phyloP scores from a whole-genome alignment of 2,888 invertebrate species.

The Heliconius sara region DNA sequence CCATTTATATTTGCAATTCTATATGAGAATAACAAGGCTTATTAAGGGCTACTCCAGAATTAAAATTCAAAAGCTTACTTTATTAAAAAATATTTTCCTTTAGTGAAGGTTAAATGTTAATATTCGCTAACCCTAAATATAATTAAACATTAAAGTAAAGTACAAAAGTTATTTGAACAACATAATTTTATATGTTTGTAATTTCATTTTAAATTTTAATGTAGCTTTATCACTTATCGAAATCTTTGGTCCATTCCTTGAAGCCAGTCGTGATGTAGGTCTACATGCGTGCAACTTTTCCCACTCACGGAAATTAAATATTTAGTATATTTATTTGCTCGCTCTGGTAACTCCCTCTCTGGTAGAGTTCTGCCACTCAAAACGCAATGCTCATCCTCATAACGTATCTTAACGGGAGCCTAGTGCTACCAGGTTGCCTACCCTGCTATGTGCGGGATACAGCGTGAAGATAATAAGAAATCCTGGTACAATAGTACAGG shows the following conservation, averaged over 20 bases:
- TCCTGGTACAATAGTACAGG: no score
- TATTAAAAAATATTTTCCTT: conserved; percentile 11
- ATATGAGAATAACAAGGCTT: conserved; percentile 42
- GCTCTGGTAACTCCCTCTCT: no score
- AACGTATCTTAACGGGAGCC: no score
- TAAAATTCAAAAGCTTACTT: conserved; percentile 31
- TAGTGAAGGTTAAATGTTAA: conserved; percentile 24
- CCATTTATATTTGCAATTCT: conserved; percentile 35
- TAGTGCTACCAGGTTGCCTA: no score
- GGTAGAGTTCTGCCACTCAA: no score
- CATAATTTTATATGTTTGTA: background rate
- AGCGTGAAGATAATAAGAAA: no score
- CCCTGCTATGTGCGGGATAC: no score
- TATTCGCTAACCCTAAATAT: conserved; percentile 16
- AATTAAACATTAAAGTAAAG: conserved; percentile 4
- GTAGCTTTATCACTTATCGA: background rate
- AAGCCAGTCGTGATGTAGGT: no score
- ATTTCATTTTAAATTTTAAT: background rate
- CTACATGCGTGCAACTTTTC: no score
- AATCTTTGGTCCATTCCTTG: background rate
- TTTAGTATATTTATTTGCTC: no score
- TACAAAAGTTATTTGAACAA: background rate
- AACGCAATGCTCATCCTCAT: no score
- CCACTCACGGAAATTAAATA: no score
- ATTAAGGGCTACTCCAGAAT: conserved; percentile 32